These are phyloP conservation scores for Pyrrhosoma nymphula DNA, from an alignment of 2,888 invertebrate species.

Conservation along the genomic window DNA sequence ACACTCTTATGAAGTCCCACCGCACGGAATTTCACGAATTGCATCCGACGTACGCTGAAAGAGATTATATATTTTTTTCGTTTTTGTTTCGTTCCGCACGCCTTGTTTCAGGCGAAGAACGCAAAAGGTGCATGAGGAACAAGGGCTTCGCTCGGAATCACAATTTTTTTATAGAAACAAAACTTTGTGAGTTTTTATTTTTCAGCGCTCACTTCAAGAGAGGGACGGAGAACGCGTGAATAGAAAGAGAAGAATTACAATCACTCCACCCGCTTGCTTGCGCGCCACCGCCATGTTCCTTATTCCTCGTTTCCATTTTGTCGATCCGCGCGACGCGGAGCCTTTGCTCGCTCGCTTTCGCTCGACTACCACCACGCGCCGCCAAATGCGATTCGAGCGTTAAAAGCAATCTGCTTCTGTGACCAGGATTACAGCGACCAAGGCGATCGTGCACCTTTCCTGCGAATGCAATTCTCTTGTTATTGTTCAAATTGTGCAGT, in stretches of 20 bases:
- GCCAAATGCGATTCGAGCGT: neutral
- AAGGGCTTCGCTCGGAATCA: neutral
- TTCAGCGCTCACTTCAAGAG: neutral
- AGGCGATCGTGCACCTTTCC: neutral
- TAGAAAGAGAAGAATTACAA: neutral
- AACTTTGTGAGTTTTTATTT: neutral
- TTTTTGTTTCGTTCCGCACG: neutral
- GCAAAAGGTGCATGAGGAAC: conserved; percentile 6
- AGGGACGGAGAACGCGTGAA: neutral
- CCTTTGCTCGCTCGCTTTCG: neutral
- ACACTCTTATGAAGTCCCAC: conserved; percentile 31
- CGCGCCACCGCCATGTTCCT: neutral
- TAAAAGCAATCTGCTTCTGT: conserved; percentile 42
- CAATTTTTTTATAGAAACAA: neutral
- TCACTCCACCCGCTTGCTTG: neutral
- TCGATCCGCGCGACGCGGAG: neutral
- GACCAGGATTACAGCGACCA: neutral
- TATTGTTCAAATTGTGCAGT: neutral
- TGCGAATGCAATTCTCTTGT: neutral
- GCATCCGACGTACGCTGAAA: neutral
- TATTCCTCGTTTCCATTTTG: neutral
- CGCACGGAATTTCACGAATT: conserved; percentile 22
- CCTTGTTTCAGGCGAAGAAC: neutral
- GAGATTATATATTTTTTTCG: neutral
- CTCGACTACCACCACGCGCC: neutral